Evolutionary conservation across 2,113 vertebrate species (phyloP).

Genomic region (Colius striatus): DNA sequence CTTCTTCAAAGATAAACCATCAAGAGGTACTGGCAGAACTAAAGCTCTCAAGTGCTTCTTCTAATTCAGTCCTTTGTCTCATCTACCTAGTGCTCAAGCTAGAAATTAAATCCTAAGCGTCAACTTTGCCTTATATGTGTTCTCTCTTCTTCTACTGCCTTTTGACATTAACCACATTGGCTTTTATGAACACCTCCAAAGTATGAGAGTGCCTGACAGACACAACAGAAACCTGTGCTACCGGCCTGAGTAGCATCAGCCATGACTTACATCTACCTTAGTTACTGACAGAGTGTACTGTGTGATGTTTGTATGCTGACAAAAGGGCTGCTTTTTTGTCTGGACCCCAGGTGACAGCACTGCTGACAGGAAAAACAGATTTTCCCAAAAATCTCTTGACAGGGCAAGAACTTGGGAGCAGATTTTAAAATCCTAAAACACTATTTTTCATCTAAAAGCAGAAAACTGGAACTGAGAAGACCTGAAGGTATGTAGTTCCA

Average conservation of each 20-base stretch:
- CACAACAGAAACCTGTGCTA: background rate
- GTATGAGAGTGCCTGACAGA: background rate
- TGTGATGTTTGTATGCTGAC: background rate
- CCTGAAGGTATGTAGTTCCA: background rate
- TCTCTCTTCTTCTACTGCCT: background rate
- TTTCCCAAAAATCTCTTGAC: background rate
- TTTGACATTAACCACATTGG: background rate
- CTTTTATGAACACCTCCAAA: background rate
- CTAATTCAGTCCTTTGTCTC: background rate
- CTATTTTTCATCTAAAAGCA: background rate
- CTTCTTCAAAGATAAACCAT: background rate
- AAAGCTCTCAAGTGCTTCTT: background rate
- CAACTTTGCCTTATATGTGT: background rate
- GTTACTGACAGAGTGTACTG: background rate
- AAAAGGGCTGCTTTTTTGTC: background rate
- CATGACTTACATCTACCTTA: background rate
- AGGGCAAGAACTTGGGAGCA: background rate
- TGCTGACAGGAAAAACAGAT: background rate
- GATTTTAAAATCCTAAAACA: background rate
- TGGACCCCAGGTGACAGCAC: background rate
- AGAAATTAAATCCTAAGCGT: background rate
- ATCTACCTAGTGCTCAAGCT: background rate
- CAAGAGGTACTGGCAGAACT: background rate
- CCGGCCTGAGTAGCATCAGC: too few relatives aligned
- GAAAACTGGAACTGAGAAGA: background rate